These are phyloP conservation scores for Zaprionus gabonicus DNA, from an alignment of 1,140 invertebrate species.

Conservation along the genomic window DNA sequence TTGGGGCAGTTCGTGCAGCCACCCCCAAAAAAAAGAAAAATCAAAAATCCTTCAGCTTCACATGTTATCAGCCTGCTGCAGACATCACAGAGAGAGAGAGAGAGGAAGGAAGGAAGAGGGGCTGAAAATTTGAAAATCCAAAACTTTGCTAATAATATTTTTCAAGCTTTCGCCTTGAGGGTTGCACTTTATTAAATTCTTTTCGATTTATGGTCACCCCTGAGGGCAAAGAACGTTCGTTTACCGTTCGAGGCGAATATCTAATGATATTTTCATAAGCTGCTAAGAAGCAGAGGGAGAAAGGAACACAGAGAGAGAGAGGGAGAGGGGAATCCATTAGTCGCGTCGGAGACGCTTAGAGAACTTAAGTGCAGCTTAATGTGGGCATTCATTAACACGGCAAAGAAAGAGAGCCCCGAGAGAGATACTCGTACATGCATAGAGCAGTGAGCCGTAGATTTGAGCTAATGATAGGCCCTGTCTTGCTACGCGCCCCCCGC, in stretches of 20 bases:
- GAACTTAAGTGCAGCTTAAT: conserved; percentile 61
- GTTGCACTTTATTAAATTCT: conserved; percentile 24
- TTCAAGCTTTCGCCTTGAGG: conserved; percentile 23
- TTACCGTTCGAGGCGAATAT: conserved; percentile 16
- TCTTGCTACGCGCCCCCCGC: background rate
- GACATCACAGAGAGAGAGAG: background rate
- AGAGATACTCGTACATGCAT: background rate
- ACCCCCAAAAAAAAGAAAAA: conserved; percentile 24
- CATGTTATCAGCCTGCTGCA: conserved; percentile 44
- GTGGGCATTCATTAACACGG: conserved; percentile 53
- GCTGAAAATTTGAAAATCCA: conserved; percentile 26
- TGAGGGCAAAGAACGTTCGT: conserved; percentile 5
- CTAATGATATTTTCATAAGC: conserved; percentile 38
- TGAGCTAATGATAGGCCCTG: conserved; percentile 48
- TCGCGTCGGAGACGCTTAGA: conserved; percentile 24
- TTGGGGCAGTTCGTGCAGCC: conserved; percentile 14
- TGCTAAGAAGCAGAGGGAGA: conserved; percentile 1
- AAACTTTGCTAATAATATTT: conserved; percentile 30
- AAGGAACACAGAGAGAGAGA: background rate
- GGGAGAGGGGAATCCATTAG: conserved; percentile 45
- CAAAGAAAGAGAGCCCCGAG: conserved; percentile 6
- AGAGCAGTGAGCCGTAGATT: conserved; percentile 10
- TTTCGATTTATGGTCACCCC: conserved; percentile 31
- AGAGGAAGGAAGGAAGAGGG: background rate
- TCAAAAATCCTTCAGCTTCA: conserved; percentile 7